Evolutionary conservation across 2,113 vertebrate genomes (phyloP), one percentile per base, ranked within the genome.

Genomic region (Thunnus thynnus): DNA sequence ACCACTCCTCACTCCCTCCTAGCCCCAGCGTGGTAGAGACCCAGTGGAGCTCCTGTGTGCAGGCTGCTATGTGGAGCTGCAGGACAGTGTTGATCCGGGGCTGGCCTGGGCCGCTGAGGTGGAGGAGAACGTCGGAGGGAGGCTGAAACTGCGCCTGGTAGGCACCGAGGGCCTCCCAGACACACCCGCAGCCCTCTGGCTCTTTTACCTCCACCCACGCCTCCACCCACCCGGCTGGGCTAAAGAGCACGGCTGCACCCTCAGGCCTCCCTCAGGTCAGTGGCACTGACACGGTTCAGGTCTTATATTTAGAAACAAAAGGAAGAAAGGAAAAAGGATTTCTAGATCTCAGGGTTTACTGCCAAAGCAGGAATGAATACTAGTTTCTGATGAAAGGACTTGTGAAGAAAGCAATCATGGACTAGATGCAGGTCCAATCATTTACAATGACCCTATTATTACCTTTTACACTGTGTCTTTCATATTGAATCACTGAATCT

Each of bases 201-300:
- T 97, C 6, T 99, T 97, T 92, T 99, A 99, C 90, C 94, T 99
- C 87, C 96, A 98, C 91, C 97, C 97, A 3, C 95, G 96, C 84
- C 96, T 99, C 80, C 98, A 99, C 92, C 95, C 97, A 52, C 93
- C 98, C 5, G 98, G 98, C 41, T 99, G 98, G 98, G 96, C 97
- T 84, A 89, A 94, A 90, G 96, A 97, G 12, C 96, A 96, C 3
- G 94, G 95, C 74, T 97, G 95, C 73, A 93, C 90, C 64, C 94
- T 99, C 66, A 95, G 95, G 56, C 97, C 98, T 30, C 98, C 97
- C 56, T 80, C 69, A 95, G 98, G 98, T 99, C 92, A 93, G 93
- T 83, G 17, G 18, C 20, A 41, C 64, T 60, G 36, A 60, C 82
- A 25, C 0, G 10, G 62, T 51, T 80, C 72, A 36, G 4, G 27